Evolutionary conservation across 1,140 invertebrate genomes (phyloP).

Genomic region (Mamestra configurata): DNA sequence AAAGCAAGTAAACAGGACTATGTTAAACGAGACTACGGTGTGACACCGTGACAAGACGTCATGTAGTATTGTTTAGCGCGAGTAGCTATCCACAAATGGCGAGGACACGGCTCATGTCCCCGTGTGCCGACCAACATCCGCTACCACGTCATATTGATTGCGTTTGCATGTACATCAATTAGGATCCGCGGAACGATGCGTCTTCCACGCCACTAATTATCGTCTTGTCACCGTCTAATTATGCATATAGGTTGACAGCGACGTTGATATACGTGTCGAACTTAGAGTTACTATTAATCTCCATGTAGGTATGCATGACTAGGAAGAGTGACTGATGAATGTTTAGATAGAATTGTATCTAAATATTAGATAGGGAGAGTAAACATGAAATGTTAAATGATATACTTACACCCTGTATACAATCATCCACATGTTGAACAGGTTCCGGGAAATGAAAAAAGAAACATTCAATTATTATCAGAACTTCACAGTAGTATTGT

Average conservation of each 20-base stretch:
- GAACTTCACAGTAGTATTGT: neutral
- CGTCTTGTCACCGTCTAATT: slow-evolving; percentile 78
- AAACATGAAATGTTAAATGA: slow-evolving; percentile 9
- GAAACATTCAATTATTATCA: neutral
- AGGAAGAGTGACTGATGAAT: neutral
- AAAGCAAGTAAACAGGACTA: neutral
- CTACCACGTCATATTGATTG: slow-evolving; percentile 81
- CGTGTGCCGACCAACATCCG: slow-evolving; percentile 70
- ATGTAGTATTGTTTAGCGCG: slow-evolving; percentile 38
- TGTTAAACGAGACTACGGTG: neutral
- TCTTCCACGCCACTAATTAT: slow-evolving; percentile 83
- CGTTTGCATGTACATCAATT: slow-evolving; percentile 86
- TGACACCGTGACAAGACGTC: slow-evolving; percentile 18
- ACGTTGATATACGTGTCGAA: slow-evolving; percentile 71
- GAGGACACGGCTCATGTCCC: slow-evolving; percentile 57
- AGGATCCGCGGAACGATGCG: slow-evolving; percentile 81
- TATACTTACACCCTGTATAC: slow-evolving; percentile 74
- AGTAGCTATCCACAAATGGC: slow-evolving; percentile 21
- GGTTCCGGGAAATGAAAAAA: slow-evolving; percentile 47
- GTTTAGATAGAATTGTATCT: neutral
- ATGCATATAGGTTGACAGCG: slow-evolving; percentile 69
- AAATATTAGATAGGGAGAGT: neutral
- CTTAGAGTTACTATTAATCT: slow-evolving; percentile 41
- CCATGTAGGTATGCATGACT: slow-evolving; percentile 12
- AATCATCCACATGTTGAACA: slow-evolving; percentile 30